These are phyloP conservation scores for Leptosomus discolor DNA, from an alignment of 2,113 vertebrate genomes.

Conservation along the genomic window DNA sequence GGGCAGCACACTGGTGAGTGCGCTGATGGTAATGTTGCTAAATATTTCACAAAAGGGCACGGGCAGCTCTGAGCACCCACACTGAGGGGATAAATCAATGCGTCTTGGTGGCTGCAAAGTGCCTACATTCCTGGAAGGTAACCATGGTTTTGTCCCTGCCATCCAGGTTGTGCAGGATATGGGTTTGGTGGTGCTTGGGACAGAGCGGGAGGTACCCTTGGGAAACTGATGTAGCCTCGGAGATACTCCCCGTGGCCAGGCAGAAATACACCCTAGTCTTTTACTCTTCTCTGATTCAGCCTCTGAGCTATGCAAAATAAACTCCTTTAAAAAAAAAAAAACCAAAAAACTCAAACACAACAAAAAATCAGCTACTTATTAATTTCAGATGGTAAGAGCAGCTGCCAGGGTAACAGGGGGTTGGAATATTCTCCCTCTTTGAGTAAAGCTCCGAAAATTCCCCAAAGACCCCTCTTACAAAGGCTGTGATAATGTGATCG, in stretches of 20 bases:
- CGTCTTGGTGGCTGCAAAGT: neutral
- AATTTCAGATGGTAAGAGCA: neutral
- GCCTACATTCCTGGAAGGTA: neutral
- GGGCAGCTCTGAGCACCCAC: neutral
- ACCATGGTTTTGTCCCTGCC: neutral
- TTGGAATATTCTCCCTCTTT: neutral
- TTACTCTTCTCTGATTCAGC: neutral
- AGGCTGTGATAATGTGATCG: neutral
- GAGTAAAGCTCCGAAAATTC: neutral
- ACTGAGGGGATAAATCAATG: neutral
- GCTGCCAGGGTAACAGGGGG: neutral
- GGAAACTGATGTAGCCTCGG: accelerated
- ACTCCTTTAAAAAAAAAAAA: neutral
- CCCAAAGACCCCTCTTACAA: neutral
- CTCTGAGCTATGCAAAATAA: neutral
- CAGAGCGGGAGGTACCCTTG: neutral
- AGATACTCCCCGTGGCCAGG: neutral
- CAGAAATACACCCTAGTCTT: neutral
- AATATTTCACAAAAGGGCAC: neutral
- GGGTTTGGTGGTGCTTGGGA: neutral
- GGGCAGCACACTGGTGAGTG: accelerated
- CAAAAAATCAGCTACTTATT: neutral
- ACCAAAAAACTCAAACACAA: neutral
- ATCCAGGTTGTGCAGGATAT: neutral
- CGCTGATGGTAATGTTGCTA: neutral